Conservation (phyloP, 1,140 invertebrate genomes). For the Bombus breviceps region DNA sequence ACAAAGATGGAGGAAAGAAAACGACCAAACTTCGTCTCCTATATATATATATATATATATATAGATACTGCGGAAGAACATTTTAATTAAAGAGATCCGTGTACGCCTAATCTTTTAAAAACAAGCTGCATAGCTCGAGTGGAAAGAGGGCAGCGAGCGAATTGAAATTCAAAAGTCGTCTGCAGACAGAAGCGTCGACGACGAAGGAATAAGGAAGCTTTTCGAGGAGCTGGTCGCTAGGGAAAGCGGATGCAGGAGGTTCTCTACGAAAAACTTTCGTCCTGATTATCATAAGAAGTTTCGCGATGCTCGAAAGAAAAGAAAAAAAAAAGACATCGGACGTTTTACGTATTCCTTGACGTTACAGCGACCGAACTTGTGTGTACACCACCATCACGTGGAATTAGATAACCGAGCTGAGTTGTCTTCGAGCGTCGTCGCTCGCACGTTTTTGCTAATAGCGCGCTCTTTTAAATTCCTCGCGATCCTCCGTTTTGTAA, state of each 20-base stretch:
- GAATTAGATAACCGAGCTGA: conserved; percentile 23
- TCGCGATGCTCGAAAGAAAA: conserved; percentile 18
- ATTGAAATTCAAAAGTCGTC: conserved; percentile 61
- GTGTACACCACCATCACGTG: neutral
- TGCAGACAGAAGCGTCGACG: neutral
- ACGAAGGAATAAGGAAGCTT: conserved; percentile 23
- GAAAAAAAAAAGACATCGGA: conserved; percentile 2
- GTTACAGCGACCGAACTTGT: conserved; percentile 27
- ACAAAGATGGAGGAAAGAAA: too few relatives aligned
- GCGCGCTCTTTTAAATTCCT: conserved; percentile 21
- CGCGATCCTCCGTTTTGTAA: neutral
- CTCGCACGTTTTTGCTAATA: conserved; percentile 20
- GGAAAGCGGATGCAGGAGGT: neutral
- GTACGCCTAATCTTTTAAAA: neutral
- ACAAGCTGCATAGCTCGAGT: neutral
- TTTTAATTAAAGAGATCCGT: too few relatives aligned
- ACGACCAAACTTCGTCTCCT: too few relatives aligned
- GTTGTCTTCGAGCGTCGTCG: neutral
- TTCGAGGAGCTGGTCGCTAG: conserved; percentile 44
- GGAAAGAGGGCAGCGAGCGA: neutral
- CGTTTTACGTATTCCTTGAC: conserved; percentile 60
- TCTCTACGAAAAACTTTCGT: conserved; percentile 46
- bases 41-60: too few relatives aligned
- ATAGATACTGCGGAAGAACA: too few relatives aligned
- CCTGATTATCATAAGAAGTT: conserved; percentile 64